Base-by-base conservation (phyloP, 2,113 vertebrate species). In the Notarius quadriscutis region DNA sequence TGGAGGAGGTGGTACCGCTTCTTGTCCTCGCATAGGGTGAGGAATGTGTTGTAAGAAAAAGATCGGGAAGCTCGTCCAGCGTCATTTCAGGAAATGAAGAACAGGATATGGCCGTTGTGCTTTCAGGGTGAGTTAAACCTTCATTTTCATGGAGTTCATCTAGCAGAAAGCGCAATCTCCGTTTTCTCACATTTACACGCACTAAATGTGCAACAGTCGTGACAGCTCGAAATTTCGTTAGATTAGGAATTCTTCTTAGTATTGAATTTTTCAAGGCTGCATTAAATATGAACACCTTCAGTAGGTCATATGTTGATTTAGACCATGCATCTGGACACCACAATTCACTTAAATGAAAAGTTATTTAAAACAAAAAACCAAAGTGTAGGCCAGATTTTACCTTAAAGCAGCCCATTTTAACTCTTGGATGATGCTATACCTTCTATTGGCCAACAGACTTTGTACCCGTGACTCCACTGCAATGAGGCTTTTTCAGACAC, bases 401-500 rank as follows among this genome's bases (percentile, higher is more conserved):
- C 84, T 22, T 85, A 63, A 78, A 77, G 51, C 8, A 22, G 48
- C 6, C 41, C 48, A 65, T 51, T 63, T 27, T n/a, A 7, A 53
- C 60, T 27, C 12, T 65, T 41, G 22, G 48, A 18, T 20, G 18
- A 80, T 86, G 77, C 15, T 14, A 18, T 81, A 14, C 17, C 48
- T 62, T 1, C 60, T 62, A 57, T 55, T 57, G 83, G 50, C 71
- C 72, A 57, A 25, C n/a, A n/a, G 82, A 74, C 22, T 58, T n/a
- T 1, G 63, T 60, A 30, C 15, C 6, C 8, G 7, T 72, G 15
- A 71, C 50, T 71, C 74, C 41, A 27, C 75, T 86, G 62, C 69
- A 65, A 89, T 90, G 89, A 84, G 83, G 87, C 58, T 72, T 58
- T 72, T 88, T 74, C 72, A 88, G 50, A 51, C 74, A 57, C 80